phyloP scores from a whole-genome alignment of 1,140 invertebrate genomes.

The Drosophila albomicans region DNA sequence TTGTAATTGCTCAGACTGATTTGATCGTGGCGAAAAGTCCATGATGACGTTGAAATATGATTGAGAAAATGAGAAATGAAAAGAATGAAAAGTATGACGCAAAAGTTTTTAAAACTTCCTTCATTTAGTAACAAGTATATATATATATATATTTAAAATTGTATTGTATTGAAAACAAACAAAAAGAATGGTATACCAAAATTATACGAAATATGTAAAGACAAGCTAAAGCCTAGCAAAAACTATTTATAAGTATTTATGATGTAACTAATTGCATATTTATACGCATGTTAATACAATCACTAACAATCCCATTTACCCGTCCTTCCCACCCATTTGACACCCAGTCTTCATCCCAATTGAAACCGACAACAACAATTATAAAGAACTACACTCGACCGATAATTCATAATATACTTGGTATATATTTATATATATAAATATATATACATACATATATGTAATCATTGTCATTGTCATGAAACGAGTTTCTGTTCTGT shows the following conservation, averaged over 20 bases:
- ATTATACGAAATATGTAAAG: constrained; percentile 27
- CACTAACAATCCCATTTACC: constrained; percentile 29
- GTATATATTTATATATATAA: background rate
- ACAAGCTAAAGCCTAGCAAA: constrained; percentile 5
- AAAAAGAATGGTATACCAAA: constrained; percentile 36
- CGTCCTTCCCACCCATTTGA: background rate
- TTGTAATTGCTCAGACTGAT: constrained; percentile 82
- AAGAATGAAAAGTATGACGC: constrained; percentile 21
- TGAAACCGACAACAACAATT: background rate
- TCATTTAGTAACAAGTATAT: constrained; percentile 28
- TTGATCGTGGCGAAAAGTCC: constrained; percentile 44
- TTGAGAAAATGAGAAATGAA: background rate
- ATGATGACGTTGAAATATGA: constrained; percentile 15
- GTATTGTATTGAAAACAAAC: constrained; percentile 30
- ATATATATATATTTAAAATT: constrained; percentile 9
- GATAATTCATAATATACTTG: constrained; percentile 6
- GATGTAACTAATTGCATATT: constrained; percentile 47
- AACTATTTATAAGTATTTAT: constrained; percentile 61
- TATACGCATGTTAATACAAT: constrained; percentile 47
- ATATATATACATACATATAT: background rate
- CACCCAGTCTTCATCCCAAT: no score
- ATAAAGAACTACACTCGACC: constrained; percentile 4
- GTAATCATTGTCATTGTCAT: constrained; percentile 2
- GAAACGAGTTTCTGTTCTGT: constrained; percentile 24
- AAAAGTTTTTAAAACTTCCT: constrained; percentile 72